These are phyloP conservation scores for Dendrolimus kikuchii DNA, from an alignment of 1,140 invertebrate species.

Conservation along the genomic window DNA sequence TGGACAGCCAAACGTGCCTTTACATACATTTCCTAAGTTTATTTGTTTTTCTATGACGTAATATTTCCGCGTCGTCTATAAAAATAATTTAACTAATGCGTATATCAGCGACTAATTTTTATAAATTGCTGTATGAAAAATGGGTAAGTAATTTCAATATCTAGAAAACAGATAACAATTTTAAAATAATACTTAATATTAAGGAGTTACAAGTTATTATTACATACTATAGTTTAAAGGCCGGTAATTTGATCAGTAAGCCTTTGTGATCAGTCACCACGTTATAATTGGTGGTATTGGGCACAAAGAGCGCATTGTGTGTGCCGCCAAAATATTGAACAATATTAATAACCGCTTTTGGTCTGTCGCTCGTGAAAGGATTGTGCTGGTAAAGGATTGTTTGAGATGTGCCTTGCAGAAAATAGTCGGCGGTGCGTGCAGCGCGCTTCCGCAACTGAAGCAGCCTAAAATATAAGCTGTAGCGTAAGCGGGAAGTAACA, in stretches of 20 bases:
- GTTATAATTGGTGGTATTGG: slow-evolving; percentile 8
- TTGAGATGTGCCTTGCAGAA: slow-evolving; percentile 35
- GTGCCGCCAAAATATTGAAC: slow-evolving; percentile 52
- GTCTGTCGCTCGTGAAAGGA: slow-evolving; percentile 56
- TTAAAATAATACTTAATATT: background rate
- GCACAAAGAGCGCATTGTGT: slow-evolving; percentile 28
- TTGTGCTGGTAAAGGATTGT: slow-evolving; percentile 60
- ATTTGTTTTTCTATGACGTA: too few species aligned
- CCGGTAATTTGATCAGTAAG: too few species aligned
- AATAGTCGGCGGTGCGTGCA: slow-evolving; percentile 35
- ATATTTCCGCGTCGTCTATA: too few species aligned
- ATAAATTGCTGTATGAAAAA: too few species aligned
- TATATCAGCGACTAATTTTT: slow-evolving; percentile 8
- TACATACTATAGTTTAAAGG: too few species aligned
- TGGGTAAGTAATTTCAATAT: too few species aligned
- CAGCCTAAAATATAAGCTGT: background rate
- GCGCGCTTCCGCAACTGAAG: slow-evolving; percentile 30
- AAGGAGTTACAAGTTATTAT: too few species aligned
- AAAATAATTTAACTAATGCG: too few species aligned
- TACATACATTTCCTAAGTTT: too few species aligned
- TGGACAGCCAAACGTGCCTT: too few species aligned
- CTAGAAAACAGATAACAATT: too few species aligned
- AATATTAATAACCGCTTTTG: slow-evolving; percentile 52
- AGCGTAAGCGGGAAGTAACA: slow-evolving; percentile 19
- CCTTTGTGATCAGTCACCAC: background rate